Percentiles rank a stretch among this genome's conserved stretches.
Conservation (phyloP, 1,140 invertebrate genomes). For the Lepidurus packardi region DNA sequence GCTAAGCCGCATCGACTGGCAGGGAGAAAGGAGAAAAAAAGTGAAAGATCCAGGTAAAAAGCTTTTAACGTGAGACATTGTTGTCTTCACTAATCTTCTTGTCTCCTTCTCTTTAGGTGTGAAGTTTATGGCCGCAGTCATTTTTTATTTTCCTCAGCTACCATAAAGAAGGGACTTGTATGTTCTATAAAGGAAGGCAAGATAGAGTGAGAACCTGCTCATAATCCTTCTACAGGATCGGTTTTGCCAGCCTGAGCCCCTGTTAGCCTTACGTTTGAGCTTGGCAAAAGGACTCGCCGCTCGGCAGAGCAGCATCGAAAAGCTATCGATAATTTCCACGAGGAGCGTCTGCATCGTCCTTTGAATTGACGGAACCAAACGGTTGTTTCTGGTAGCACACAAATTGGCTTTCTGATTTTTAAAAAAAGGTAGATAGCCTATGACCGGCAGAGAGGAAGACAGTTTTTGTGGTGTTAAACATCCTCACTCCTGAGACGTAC, state of each 20-base stretch:
- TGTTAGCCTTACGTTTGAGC: too few species aligned
- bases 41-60: slow-evolving; percentile 19
- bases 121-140: slow-evolving; percentile 14
- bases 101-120: slow-evolving; percentile 12
- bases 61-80: slow-evolving; percentile 10
- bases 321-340: too few species aligned
- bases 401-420: too few species aligned
- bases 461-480: background rate
- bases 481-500: background rate
- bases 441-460: background rate
- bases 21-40: background rate
- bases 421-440: too few species aligned
- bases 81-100: slow-evolving; percentile 22
- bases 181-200: slow-evolving; percentile 8
- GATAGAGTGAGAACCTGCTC: background rate
- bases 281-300: too few species aligned
- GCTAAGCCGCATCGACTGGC: background rate
- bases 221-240: background rate
- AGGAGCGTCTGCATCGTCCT: too few species aligned
- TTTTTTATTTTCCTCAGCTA: slow-evolving; percentile 12
- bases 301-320: too few species aligned
- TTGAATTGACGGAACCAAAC: too few species aligned
- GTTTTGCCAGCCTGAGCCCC: background rate
- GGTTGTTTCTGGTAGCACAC: too few species aligned
- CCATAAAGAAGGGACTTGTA: slow-evolving; percentile 18